These are phyloP conservation scores for Monochamus saltuarius DNA, from an alignment of 1,140 invertebrate genomes.

Conservation along the genomic window DNA sequence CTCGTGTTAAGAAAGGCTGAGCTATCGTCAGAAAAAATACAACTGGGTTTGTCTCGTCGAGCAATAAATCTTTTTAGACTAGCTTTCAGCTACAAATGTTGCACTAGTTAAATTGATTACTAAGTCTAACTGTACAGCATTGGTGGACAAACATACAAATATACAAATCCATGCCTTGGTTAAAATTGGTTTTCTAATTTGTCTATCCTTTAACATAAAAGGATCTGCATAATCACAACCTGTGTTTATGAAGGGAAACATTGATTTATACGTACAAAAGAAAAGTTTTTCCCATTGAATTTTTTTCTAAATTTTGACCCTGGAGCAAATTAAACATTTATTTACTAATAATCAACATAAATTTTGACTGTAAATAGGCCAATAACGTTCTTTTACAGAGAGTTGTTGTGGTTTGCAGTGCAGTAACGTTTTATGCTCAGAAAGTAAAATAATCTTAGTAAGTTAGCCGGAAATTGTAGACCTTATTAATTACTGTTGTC, in stretches of 20 bases:
- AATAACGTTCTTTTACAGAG: slow-evolving; percentile 27
- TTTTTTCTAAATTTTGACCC: slow-evolving; percentile 21
- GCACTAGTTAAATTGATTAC: slow-evolving; percentile 35
- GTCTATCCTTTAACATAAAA: slow-evolving; percentile 18
- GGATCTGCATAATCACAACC: slow-evolving; percentile 14
- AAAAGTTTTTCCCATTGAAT: slow-evolving; percentile 19
- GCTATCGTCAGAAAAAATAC: slow-evolving; percentile 24
- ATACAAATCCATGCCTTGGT: slow-evolving; percentile 18
- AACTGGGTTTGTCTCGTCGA: slow-evolving; percentile 18
- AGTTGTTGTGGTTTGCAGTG: slow-evolving; percentile 40
- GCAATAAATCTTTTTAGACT: slow-evolving; percentile 40
- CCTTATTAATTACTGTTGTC: too few species aligned
- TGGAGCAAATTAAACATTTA: slow-evolving; percentile 18
- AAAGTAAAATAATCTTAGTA: slow-evolving; percentile 22
- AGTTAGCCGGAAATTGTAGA: too few species aligned
- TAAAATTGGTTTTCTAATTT: slow-evolving; percentile 19
- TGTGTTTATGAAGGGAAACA: slow-evolving; percentile 33
- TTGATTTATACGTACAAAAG: slow-evolving; percentile 13
- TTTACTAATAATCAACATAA: slow-evolving; percentile 9
- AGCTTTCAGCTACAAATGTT: slow-evolving; percentile 35
- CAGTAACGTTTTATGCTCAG: slow-evolving; percentile 32
- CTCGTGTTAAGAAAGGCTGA: neutral
- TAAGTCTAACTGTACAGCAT: slow-evolving; percentile 49
- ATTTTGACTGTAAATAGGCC: slow-evolving; percentile 29
- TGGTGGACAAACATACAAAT: slow-evolving; percentile 26